A percentile compares a stretch with the other conserved stretches of the same genome.
These are phyloP conservation scores for Mycteria americana DNA, from an alignment of 2,797 vertebrate genomes.

Conservation along the genomic window DNA sequence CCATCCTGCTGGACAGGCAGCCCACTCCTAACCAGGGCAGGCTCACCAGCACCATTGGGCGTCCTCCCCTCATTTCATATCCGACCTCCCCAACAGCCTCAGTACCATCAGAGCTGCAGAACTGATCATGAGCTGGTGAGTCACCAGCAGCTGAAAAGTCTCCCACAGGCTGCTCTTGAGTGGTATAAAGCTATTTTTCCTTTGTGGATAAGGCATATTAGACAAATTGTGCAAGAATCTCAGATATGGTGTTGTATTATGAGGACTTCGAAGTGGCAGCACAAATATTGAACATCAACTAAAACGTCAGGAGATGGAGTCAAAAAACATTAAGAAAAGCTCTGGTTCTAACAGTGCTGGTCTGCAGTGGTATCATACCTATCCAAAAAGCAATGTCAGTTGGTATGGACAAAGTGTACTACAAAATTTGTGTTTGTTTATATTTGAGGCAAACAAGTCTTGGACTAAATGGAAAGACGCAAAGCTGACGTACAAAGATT, in stretches of 20 bases:
- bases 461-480: neutral
- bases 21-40: neutral
- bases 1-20: neutral
- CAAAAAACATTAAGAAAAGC: neutral
- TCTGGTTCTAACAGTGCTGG: neutral
- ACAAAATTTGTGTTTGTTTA: neutral
- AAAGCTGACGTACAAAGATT: constrained; percentile 11
- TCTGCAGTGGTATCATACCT: neutral
- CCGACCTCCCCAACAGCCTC: neutral
- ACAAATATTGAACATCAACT: neutral
- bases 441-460: neutral
- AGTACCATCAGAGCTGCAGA: neutral
- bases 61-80: neutral
- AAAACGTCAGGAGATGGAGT: neutral
- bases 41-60: neutral
- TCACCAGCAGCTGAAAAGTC: neutral
- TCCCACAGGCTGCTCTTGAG: neutral
- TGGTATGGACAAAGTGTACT: neutral
- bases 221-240: neutral
- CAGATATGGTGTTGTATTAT: neutral
- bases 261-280: neutral
- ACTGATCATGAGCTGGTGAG: neutral
- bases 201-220: neutral
- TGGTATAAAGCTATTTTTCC: neutral
- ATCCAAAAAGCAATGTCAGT: neutral